Percentiles rank a stretch among this genome's conserved stretches.
Conservation (phyloP, 1,140 invertebrate genomes). For the Muscidifurax raptorellus region DNA sequence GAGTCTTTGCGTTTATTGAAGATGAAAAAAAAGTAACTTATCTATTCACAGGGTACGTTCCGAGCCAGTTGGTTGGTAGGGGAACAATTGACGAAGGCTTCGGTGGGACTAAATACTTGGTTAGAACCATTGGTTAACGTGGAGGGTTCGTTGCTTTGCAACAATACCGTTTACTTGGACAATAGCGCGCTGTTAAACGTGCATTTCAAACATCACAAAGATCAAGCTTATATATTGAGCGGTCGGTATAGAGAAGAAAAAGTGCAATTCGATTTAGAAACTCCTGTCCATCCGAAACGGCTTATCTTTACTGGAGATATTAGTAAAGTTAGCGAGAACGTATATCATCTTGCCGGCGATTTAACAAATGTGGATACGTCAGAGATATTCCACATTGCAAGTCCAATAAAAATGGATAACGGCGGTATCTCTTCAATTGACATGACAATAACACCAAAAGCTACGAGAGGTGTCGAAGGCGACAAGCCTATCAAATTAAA, state of each 20-base stretch:
- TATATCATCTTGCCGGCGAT: constrained; percentile 60
- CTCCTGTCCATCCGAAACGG: constrained; percentile 54
- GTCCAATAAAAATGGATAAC: constrained; percentile 42
- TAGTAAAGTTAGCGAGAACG: constrained; percentile 45
- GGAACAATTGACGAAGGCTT: constrained; percentile 70
- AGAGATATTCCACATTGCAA: constrained; percentile 52
- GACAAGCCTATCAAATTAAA: constrained; percentile 49
- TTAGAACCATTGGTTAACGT: constrained; percentile 74
- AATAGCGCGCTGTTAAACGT: constrained; percentile 57
- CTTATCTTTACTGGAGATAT: constrained; percentile 62
- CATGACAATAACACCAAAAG: constrained; percentile 52
- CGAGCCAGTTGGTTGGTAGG: constrained; percentile 75
- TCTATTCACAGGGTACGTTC: constrained; percentile 70
- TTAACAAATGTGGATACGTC: constrained; percentile 58
- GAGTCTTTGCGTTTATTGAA: neutral
- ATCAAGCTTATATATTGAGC: constrained; percentile 59
- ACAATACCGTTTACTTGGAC: constrained; percentile 63
- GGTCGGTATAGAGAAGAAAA: constrained; percentile 56
- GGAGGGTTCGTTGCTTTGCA: constrained; percentile 71
- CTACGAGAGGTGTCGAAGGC: neutral
- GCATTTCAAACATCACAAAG: constrained; percentile 55
- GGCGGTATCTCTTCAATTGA: constrained; percentile 46
- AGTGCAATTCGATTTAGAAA: constrained; percentile 59
- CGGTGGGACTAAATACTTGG: constrained; percentile 75
- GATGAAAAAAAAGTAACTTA: neutral